Evolutionary conservation across 2,113 vertebrate species (phyloP), one percentile per base, ranked within the genome.

Genomic region (Prionailurus bengalensis): DNA sequence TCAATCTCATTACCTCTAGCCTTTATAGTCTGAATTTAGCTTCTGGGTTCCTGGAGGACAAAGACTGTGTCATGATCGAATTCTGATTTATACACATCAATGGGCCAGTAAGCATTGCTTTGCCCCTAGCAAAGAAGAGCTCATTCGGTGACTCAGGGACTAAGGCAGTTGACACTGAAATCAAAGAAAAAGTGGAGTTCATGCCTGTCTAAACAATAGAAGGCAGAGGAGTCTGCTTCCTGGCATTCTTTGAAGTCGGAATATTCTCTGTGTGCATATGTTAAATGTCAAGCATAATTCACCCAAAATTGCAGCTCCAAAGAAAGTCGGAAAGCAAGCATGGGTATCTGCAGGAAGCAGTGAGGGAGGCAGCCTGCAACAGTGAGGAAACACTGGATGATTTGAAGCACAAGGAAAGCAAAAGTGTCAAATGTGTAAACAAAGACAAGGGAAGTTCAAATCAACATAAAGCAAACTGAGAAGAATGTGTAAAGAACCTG

Each of bases 211-310:
- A 97, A 97, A 98, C 97, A 96, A 97, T 84, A 97, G 91, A 97
- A 1, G 3, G 81, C 91, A 93, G 81, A 94, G 23, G 85, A 96
- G 95, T 97, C 96, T 97, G 95, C 97, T 98, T 68, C 29, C 68
- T 88, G 87, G 90, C 73, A 96, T 97, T 93, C 89, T 98, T 97
- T 96, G 96, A 97, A 98, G 98, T 48, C 87, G 4, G 94, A 8
- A 89, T 98, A 96, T 98, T 98, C 97, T 98, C 95, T 97, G 89
- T 98, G 74, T 95, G 92, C 95, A 96, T 98, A 98, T 98, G 97
- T 98, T 98, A 97, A 97, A 89, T 91, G 97, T 95, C 10, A 71
- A 97, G 95, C 81, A 78, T 94, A 98, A 98, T 97, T 98, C 97
- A 85, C 84, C 98, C 89, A 96, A 88, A 65, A 63, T 88, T 98